Evolutionary conservation across 2,888 invertebrate species (phyloP).

Genomic region (Itoplectis maculator): DNA sequence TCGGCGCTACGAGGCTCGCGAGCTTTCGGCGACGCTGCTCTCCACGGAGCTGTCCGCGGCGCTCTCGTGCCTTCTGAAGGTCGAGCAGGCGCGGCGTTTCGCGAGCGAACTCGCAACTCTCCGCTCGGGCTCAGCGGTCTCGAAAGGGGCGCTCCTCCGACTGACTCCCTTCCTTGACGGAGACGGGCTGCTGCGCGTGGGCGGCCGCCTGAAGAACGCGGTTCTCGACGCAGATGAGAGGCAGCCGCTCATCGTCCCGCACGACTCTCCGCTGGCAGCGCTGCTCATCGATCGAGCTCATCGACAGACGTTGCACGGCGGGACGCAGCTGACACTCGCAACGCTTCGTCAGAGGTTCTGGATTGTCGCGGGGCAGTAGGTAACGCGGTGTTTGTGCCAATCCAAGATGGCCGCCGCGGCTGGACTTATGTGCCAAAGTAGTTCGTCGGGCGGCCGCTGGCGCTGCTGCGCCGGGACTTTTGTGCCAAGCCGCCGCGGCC

Average conservation of each 20-base stretch:
- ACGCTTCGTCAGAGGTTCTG: background rate
- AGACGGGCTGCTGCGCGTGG: background rate
- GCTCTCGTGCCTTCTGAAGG: background rate
- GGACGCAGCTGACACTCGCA: background rate
- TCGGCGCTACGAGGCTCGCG: no score
- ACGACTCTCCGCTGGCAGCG: background rate
- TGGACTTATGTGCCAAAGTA: no score
- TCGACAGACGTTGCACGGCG: background rate
- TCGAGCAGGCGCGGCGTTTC: background rate
- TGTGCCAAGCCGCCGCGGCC: no score
- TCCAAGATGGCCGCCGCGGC: no score
- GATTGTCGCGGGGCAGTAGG: background rate
- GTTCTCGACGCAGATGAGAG: background rate
- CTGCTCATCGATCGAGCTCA: background rate
- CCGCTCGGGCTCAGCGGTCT: background rate
- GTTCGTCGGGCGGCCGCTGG: no score
- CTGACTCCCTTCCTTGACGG: conserved; percentile 7
- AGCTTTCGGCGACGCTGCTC: background rate
- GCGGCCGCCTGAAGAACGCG: conserved; percentile 20
- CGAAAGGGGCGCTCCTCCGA: conserved; percentile 3
- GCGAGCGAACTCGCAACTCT: background rate
- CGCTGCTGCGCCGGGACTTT: no score
- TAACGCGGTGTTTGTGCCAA: no score
- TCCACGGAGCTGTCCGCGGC: background rate
- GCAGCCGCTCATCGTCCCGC: background rate